A percentile compares a stretch with the other conserved stretches of the same genome.
Conservation (phyloP, 2,113 vertebrate species). For the Chamaetylas fuelleborni region DNA sequence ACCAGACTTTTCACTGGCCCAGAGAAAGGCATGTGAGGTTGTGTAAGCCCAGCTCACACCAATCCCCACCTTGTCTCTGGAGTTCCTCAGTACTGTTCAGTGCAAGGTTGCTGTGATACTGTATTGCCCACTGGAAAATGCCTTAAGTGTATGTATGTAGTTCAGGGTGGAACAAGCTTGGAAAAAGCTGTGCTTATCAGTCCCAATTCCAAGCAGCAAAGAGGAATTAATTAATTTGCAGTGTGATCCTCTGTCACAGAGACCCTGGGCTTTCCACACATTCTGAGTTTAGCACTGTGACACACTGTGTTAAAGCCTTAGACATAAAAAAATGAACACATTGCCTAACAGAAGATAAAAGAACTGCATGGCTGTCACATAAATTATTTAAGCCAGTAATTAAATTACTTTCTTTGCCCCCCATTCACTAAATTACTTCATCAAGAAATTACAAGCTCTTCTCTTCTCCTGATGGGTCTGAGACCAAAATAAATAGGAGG, state of each 20-base stretch:
- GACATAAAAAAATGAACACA: background rate
- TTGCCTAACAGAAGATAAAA: constrained; percentile 18
- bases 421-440: constrained; percentile 25
- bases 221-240: constrained; percentile 7
- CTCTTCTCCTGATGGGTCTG: background rate
- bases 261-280: background rate
- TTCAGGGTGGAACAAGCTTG: background rate
- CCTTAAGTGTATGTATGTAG: background rate
- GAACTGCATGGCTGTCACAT: background rate
- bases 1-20: background rate
- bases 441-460: constrained; percentile 15
- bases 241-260: background rate
- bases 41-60: background rate
- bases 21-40: background rate
- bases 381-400: constrained; percentile 20
- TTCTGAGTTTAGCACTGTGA: background rate
- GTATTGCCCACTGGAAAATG: background rate
- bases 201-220: background rate
- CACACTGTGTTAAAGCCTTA: background rate
- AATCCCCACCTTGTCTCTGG: background rate
- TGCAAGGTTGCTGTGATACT: background rate
- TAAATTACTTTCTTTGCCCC: background rate
- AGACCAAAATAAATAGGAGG: constrained; percentile 8
- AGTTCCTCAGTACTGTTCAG: background rate
- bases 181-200: background rate